phyloP scores from a whole-genome alignment of 2,888 invertebrate genomes.

The Stramonita haemastoma region DNA sequence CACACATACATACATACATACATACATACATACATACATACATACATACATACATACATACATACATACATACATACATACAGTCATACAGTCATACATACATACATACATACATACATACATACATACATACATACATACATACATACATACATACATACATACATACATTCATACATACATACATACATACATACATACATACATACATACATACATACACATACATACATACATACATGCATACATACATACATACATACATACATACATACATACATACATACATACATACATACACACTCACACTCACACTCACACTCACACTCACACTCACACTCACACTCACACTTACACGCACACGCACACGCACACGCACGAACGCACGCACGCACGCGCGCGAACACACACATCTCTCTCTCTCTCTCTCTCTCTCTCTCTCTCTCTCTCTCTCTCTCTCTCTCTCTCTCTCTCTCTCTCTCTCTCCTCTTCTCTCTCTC shows the following conservation, averaged over 20 bases:
- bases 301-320: too few relatives aligned
- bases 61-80: too few relatives aligned
- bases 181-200: background rate
- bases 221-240: background rate
- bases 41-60: background rate
- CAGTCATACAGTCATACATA: too few relatives aligned
- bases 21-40: background rate
- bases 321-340: too few relatives aligned
- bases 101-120: too few relatives aligned
- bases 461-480: background rate
- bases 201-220: background rate
- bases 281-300: too few relatives aligned
- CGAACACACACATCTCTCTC: too few relatives aligned
- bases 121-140: background rate
- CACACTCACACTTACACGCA: too few relatives aligned
- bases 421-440: too few relatives aligned
- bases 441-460: background rate
- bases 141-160: background rate
- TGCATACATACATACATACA: background rate
- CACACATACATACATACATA: background rate
- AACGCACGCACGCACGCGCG: too few relatives aligned
- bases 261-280: too few relatives aligned
- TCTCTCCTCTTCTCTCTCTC: constrained; percentile 17
- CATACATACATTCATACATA: background rate
- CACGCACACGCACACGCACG: too few relatives aligned